Evolutionary conservation across 2,888 invertebrate species (phyloP).

Genomic region (Leptopilina syphax): DNA sequence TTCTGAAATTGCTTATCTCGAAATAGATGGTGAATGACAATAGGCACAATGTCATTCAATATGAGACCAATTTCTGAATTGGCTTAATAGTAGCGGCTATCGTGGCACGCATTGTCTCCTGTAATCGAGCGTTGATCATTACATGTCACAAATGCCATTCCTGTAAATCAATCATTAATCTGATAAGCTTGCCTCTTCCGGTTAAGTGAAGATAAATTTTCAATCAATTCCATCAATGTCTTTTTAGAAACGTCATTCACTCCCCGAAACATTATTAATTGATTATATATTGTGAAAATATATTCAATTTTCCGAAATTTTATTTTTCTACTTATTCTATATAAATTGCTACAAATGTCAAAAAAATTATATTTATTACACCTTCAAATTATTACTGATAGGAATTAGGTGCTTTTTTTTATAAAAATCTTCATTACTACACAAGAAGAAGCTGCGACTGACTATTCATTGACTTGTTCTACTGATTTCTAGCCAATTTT

Average conservation of each 20-base stretch:
- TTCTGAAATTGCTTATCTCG: neutral
- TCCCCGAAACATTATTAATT: neutral
- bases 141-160: slow-evolving; percentile 12
- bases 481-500: no score
- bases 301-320: no score
- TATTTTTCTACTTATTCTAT: no score
- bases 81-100: slow-evolving; percentile 23
- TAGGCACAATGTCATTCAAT: neutral
- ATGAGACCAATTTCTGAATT: slow-evolving; percentile 16
- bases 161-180: slow-evolving; percentile 10
- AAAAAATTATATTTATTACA: no score
- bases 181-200: slow-evolving; percentile 24
- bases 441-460: no score
- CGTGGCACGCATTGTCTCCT: slow-evolving; percentile 5
- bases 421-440: no score
- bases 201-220: neutral
- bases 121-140: slow-evolving; percentile 10
- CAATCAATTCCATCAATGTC: neutral
- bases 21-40: neutral
- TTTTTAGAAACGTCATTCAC: neutral
- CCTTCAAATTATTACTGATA: no score
- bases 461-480: no score
- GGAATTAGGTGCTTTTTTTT: no score
- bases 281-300: no score
- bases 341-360: no score